Base-by-base conservation (phyloP, 2,888 invertebrate genomes). In the Euspilapteryx auroguttella region DNA sequence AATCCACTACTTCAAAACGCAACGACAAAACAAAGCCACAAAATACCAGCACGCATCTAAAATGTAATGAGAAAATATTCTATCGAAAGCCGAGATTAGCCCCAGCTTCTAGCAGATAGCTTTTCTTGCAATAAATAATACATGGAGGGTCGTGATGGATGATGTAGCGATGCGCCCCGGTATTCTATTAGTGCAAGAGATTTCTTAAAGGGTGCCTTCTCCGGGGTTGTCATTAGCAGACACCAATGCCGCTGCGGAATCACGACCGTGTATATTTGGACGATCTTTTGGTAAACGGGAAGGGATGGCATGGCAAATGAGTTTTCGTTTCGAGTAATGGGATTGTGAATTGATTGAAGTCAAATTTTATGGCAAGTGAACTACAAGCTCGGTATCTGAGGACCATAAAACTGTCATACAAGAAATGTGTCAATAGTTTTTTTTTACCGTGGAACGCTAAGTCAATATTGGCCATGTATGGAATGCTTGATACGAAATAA, bases 131-230 rank as follows among this genome's bases (percentile, higher is more conserved):
- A 71, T 73, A 73, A 73, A 73, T 73, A 73, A 73, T 71, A 71
- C 71, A 73, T 71, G 49, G 68, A 54, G 52, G 56, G 59, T 68
- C 26, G 63, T 75, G 73, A 75, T 75, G 68, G 73, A 75, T 75
- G 53, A 66, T 59, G 55, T 64, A 64, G 64, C 68, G 58, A n/a
- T n/a, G n/a, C 68, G 55, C 65, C 55, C 62, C 65, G 30, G 29
- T 27, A 31, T 75, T 75, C 73, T 75, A 73, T 73, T 75, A 73
- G 71, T 62, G 47, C 25, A 21, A 21, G 55, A 47, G 55, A 56
- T 68, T 69, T 69, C 68, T 66, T 65, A 75, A 73, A 73, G 73
- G 73, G 73, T 69, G 61, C 54, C 52, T 25, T 47, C 41, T 43
- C 38, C 40, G 65, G 68, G 55, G 55, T 39, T 51, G 50, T 55